Conservation (phyloP, 2,888 invertebrate species). For the Halocaridina rubra region DNA sequence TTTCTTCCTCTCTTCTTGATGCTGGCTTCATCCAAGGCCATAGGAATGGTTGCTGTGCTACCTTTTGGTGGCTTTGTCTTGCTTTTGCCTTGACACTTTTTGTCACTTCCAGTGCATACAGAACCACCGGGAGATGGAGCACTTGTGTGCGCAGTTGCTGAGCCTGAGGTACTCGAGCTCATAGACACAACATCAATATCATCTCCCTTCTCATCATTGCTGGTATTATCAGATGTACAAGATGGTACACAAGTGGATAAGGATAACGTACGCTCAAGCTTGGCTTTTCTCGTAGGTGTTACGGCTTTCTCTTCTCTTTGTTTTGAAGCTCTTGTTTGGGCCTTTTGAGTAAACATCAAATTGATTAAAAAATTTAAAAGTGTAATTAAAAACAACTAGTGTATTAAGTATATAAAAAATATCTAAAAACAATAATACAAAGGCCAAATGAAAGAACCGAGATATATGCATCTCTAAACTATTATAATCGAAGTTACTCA, state of each 20-base stretch:
- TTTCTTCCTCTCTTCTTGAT: conserved; percentile 56
- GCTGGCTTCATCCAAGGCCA: not conserved
- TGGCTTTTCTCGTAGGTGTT: conserved; percentile 45
- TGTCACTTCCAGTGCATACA: not conserved
- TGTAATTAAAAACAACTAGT: no score
- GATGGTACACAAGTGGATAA: conserved; percentile 2
- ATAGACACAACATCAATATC: conserved; percentile 2
- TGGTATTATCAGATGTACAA: conserved; percentile 1
- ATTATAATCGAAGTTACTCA: no score
- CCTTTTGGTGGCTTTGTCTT: no score
- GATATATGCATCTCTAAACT: no score
- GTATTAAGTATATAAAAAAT: no score
- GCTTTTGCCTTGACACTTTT: no score
- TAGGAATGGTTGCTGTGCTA: not conserved
- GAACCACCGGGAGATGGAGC: not conserved
- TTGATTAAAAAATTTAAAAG: no score
- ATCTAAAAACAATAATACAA: no score
- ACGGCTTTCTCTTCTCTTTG: conserved; percentile 34
- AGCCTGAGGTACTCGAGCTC: not conserved
- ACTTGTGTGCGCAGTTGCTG: not conserved
- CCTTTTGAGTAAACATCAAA: no score
- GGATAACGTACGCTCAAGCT: not conserved
- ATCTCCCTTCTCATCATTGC: conserved; percentile 5
- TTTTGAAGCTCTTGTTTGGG: conserved; percentile 43
- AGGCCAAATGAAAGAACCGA: no score